A percentile compares a stretch with the other conserved stretches of the same genome.
Evolutionary conservation across 2,888 invertebrate species (phyloP).

Genomic region (Dolomedes plantarius): DNA sequence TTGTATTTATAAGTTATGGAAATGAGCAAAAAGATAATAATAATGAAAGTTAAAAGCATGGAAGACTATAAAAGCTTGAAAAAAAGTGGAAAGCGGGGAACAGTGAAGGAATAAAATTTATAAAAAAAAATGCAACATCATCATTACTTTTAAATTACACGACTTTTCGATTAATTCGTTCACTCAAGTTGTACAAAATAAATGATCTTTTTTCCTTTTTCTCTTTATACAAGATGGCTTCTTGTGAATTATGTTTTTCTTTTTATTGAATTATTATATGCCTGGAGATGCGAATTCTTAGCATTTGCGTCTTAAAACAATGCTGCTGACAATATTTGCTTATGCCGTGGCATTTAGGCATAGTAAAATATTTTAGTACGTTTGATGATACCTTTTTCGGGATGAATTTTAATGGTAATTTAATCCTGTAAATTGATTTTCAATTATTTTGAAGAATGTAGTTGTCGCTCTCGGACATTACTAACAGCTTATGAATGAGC

Average conservation of each 20-base stretch:
- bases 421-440: no score
- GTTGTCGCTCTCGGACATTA: no score
- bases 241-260: background rate
- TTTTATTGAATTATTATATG: background rate
- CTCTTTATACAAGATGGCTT: background rate
- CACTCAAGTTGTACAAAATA: conserved; percentile 62
- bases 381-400: no score
- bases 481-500: no score
- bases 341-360: background rate
- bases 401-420: no score
- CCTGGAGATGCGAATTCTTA: background rate
- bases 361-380: no score
- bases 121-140: conserved; percentile 47
- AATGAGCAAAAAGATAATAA: conserved; percentile 11
- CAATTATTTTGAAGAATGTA: no score
- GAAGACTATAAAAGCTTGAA: background rate
- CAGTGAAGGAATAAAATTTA: conserved; percentile 13
- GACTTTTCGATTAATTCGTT: conserved; percentile 69
- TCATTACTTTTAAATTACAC: conserved; percentile 70
- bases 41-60: background rate
- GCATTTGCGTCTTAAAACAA: background rate
- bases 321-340: background rate
- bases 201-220: conserved; percentile 44
- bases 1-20: conserved; percentile 45
- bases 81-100: background rate